phyloP scores from a whole-genome alignment of 2,797 vertebrate genomes.

The Remorina albescens region DNA sequence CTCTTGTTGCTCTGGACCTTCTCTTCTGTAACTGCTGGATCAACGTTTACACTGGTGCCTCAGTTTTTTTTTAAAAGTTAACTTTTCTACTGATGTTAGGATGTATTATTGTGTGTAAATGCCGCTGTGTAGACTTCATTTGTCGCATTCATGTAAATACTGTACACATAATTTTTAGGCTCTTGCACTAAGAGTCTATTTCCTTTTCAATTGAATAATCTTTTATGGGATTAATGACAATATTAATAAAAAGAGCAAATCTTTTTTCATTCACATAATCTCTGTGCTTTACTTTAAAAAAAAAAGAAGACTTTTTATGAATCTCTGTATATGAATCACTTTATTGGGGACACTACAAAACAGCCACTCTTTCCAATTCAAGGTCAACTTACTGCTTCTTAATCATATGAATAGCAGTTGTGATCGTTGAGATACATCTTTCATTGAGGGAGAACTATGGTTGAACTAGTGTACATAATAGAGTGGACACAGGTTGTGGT shows the following conservation, averaged over 20 bases:
- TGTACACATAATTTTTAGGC: conserved; percentile 75
- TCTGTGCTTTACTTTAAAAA: background rate
- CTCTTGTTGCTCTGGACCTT: conserved; percentile 70
- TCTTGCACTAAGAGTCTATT: conserved; percentile 81
- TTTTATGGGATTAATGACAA: conserved; percentile 72
- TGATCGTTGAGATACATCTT: no score
- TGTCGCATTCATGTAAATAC: conserved; percentile 78
- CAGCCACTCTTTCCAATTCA: no score
- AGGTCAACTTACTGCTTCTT: no score
- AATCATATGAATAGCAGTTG: no score
- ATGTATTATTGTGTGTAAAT: conserved; percentile 74
- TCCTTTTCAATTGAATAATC: conserved; percentile 61
- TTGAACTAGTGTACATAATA: no score
- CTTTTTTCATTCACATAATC: conserved; percentile 20
- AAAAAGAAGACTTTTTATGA: no score
- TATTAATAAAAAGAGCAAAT: conserved; percentile 74
- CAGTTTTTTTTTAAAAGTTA: conserved; percentile 67
- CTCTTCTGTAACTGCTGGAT: conserved; percentile 4
- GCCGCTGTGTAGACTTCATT: conserved; percentile 61
- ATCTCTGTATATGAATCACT: no score
- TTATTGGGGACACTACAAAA: no score
- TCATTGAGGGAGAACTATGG: no score
- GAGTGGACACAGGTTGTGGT: no score
- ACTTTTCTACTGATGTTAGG: conserved; percentile 71
- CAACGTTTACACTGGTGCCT: conserved; percentile 82